phyloP scores from a whole-genome alignment of 1,140 invertebrate species.

The Galendromus occidentalis region DNA sequence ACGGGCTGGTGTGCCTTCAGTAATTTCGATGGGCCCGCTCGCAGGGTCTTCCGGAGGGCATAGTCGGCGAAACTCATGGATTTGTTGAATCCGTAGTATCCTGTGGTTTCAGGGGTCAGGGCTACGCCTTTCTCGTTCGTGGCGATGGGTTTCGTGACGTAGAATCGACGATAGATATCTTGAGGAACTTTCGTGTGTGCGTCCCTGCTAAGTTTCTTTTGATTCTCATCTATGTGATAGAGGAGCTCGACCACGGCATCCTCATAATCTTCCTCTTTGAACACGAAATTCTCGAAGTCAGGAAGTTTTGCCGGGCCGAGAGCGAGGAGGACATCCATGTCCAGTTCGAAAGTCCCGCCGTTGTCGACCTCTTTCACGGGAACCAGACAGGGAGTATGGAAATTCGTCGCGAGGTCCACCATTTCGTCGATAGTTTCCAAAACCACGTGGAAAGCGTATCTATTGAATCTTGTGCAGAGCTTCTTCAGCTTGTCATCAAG shows the following conservation, averaged over 20 bases:
- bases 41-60: neutral
- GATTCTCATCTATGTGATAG: slow-evolving; percentile 36
- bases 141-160: neutral
- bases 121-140: neutral
- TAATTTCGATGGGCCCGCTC: slow-evolving; percentile 33
- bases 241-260: slow-evolving; percentile 98
- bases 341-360: neutral
- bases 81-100: neutral
- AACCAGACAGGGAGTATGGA: neutral
- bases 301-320: neutral
- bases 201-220: neutral
- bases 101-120: neutral
- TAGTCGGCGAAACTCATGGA: neutral
- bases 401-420: neutral
- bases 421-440: neutral
- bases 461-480: neutral
- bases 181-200: neutral
- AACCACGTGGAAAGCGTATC: neutral
- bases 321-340: neutral
- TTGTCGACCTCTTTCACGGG: neutral
- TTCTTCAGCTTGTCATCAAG: neutral
- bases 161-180: neutral
- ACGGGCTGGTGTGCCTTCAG: slow-evolving; percentile 72
- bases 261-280: slow-evolving; percentile 52
- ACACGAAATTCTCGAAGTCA: slow-evolving; percentile 37